These are phyloP conservation scores for Coecobrya sp. DNA, from an alignment of 2,888 invertebrate species.

Conservation along the genomic window DNA sequence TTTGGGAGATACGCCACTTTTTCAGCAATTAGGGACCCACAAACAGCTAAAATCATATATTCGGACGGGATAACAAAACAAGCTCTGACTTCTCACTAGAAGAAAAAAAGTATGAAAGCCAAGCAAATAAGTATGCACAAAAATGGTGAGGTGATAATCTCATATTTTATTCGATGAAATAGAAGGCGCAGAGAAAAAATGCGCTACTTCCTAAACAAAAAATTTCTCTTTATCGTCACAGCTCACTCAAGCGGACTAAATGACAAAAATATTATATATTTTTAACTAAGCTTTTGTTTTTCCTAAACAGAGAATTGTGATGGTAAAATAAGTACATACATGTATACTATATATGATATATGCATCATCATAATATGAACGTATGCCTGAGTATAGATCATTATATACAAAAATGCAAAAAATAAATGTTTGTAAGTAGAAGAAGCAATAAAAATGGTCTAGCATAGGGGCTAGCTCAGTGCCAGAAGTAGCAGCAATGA, in stretches of 20 bases:
- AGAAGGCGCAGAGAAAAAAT: constrained; percentile 13
- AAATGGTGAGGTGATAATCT: not conserved
- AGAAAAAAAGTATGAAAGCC: not conserved
- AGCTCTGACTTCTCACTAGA: not conserved
- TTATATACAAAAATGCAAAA: not conserved
- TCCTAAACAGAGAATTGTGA: not conserved
- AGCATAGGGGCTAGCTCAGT: constrained; percentile 21
- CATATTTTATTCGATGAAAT: constrained; percentile 17
- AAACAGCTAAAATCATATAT: constrained; percentile 30
- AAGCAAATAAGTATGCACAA: constrained; percentile 1
- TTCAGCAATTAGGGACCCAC: constrained; percentile 55
- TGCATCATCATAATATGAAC: no score
- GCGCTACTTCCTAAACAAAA: constrained; percentile 46
- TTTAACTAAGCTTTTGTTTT: not conserved
- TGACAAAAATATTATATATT: constrained; percentile 41
- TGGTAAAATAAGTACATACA: not conserved
- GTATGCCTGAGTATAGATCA: not conserved
- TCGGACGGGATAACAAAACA: not conserved
- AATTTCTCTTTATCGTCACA: not conserved
- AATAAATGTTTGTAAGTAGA: not conserved
- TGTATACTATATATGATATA: no score
- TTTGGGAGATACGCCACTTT: constrained; percentile 65
- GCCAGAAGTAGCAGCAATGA: not conserved
- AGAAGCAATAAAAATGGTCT: constrained; percentile 57
- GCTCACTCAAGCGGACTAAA: constrained; percentile 42